phyloP scores from a whole-genome alignment of 37 sponge, comb jelly and placozoan genomes.

The Aplysina aerophoba region DNA sequence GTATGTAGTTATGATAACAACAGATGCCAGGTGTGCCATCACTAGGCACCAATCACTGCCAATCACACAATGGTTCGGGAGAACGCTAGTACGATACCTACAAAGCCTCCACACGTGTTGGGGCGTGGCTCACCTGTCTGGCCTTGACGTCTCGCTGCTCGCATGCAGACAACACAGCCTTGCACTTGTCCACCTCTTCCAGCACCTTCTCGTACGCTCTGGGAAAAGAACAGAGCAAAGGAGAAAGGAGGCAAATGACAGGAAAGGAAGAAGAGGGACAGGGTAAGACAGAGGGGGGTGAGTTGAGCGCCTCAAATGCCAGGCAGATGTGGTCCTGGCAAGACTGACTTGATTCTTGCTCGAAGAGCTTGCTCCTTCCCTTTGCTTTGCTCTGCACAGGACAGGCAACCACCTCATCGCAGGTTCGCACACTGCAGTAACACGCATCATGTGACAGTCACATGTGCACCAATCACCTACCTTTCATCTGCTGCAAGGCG shows the following conservation, averaged over 20 bases:
- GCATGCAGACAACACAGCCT: constrained; percentile 57
- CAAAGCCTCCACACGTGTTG: no score
- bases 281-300: not conserved
- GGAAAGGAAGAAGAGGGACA: not conserved
- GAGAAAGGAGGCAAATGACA: no score
- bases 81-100: no score
- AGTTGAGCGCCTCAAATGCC: not conserved
- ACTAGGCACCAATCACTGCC: no score
- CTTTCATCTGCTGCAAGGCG: not conserved
- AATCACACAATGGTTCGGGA: no score
- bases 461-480: not conserved
- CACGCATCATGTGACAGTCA: not conserved
- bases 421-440: not conserved
- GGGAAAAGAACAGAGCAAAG: not conserved
- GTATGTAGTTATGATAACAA: no score
- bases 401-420: not conserved
- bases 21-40: no score
- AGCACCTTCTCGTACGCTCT: constrained; percentile 52
- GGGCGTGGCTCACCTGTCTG: constrained; percentile 60
- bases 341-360: constrained; percentile 50
- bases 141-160: constrained; percentile 77
- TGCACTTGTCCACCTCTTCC: constrained; percentile 57
- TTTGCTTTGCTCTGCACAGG: constrained; percentile 43
- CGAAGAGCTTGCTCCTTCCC: constrained; percentile 49
- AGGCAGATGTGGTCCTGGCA: not conserved